Evolutionary conservation across 2,888 invertebrate genomes (phyloP), one percentile per base, ranked within the genome.

Genomic region (Agrypnus murinus): DNA sequence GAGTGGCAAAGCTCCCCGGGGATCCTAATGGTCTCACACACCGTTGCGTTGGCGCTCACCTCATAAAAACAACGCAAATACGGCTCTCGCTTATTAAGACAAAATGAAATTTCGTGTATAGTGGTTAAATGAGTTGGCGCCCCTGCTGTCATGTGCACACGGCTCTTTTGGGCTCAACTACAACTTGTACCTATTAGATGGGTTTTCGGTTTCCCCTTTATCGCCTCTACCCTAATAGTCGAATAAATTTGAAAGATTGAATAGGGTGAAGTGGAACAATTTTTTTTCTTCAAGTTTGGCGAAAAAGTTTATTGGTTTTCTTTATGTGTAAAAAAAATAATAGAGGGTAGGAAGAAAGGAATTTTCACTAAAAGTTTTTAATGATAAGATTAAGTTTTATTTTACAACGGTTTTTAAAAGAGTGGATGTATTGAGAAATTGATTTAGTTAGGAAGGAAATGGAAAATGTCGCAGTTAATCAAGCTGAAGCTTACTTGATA

Each of bases 21-120:
- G 71, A 65, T 31, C 71, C 71, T 74, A 75, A 75, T 76, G 74
- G 73, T 70, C 73, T 72, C 70, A 69, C 70, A 72, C 74, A 65
- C 72, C 72, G 72, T 71, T 63, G 66, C 59, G 63, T 50, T 58
- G 57, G 67, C 67, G 53, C 57, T 65, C 72, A 74, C 74, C 75
- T 73, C 72, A 71, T 74, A 74, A 76, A 76, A 76, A 73, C 74
- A 74, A 74, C 69, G 72, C 74, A 67, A 72, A 72, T 73, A 70
- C 71, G 69, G 71, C 71, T 66, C 65, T 73, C 70, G 71, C 75
- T 77, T 76, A 76, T 77, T 74, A 77, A 68, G 71, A 72, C 72
- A 73, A 72, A 77, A 76, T 76, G 75, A 77, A 77, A 76, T 77
- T 77, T 77, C 75, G 73, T 74, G 74, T 74, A 70, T 58, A 45